Percentiles rank a stretch among this genome's conserved stretches.
Evolutionary conservation across 2,113 vertebrate species (phyloP).

Genomic region (Cyphomyrus plagiostoma): DNA sequence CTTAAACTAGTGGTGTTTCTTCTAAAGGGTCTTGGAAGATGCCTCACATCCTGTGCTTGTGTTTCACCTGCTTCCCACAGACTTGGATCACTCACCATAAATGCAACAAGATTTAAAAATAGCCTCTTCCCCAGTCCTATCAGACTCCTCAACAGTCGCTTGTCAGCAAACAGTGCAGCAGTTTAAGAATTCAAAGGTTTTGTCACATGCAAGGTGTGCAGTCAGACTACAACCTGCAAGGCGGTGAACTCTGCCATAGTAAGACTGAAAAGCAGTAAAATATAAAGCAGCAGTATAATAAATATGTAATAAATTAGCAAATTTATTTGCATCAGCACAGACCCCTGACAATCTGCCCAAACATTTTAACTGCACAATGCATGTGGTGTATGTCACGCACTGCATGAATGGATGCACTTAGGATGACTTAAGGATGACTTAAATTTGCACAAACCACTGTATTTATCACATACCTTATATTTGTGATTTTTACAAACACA

Average conservation of each 20-base stretch:
- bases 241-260: too few species aligned
- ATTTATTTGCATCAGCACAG: too few species aligned
- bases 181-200: background rate
- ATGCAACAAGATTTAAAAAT: background rate
- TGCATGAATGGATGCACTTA: too few species aligned
- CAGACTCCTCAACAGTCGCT: background rate
- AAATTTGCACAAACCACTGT: background rate
- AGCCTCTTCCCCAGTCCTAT: background rate
- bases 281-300: too few species aligned
- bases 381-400: too few species aligned
- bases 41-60: background rate
- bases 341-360: too few species aligned
- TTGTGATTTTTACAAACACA: background rate
- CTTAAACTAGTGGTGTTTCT: background rate
- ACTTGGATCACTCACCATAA: background rate
- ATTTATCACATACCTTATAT: background rate
- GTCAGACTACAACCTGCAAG: too few species aligned
- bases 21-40: background rate
- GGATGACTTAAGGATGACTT: too few species aligned
- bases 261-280: too few species aligned
- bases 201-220: background rate
- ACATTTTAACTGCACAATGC: too few species aligned
- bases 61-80: background rate
- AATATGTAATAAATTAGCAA: too few species aligned
- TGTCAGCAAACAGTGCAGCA: background rate